These are phyloP conservation scores for Setophaga kirtlandii DNA, from an alignment of 2,113 vertebrate genomes.

Conservation along the genomic window DNA sequence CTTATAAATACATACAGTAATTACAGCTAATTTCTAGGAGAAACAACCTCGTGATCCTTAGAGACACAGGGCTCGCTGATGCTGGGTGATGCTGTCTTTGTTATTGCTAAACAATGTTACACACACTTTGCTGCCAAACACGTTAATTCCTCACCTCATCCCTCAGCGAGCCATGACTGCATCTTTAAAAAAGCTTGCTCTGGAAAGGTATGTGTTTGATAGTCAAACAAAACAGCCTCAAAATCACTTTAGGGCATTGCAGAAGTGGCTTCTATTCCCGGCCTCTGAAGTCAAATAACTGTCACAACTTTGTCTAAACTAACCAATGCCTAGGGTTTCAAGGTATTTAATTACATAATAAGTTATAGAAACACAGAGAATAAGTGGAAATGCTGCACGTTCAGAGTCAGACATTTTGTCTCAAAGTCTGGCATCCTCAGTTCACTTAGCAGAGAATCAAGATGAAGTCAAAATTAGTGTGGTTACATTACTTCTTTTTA, in stretches of 20 bases:
- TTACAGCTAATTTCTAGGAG: background rate
- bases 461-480: slow-evolving; percentile 73
- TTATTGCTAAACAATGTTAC: background rate
- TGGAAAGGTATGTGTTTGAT: slow-evolving; percentile 8
- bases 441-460: slow-evolving; percentile 60
- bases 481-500: slow-evolving; percentile 75
- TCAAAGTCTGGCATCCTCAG: slow-evolving; percentile 70
- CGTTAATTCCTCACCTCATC: background rate
- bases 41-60: background rate
- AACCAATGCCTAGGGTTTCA: slow-evolving; percentile 17
- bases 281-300: slow-evolving; percentile 59
- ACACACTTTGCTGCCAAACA: background rate
- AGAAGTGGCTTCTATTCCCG: slow-evolving; percentile 33
- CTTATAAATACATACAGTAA: background rate
- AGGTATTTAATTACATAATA: slow-evolving; percentile 60
- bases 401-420: slow-evolving; percentile 71
- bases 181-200: background rate
- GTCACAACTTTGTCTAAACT: slow-evolving; percentile 50
- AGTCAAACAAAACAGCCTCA: slow-evolving; percentile 32
- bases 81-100: background rate
- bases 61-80: background rate
- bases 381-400: slow-evolving; percentile 32
- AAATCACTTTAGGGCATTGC: slow-evolving; percentile 45
- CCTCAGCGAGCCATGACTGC: background rate
- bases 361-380: slow-evolving; percentile 46